Evolutionary conservation across 2,888 invertebrate genomes (phyloP).

Genomic region (Tetheella fluctuosa): DNA sequence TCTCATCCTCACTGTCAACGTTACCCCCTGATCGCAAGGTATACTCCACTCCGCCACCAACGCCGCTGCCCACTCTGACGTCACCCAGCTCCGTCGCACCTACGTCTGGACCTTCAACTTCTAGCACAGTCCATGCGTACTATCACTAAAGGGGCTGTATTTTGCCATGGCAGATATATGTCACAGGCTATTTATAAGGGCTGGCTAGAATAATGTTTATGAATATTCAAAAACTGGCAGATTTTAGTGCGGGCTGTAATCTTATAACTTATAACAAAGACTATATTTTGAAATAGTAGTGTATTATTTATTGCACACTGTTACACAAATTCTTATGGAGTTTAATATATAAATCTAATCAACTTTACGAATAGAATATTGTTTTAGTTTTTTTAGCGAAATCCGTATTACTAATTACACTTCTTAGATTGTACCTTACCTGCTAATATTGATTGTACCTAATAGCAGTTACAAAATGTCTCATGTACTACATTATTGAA

Average conservation of each 20-base stretch:
- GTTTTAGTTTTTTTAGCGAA: neutral
- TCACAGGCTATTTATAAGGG: neutral
- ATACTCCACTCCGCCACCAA: conserved; percentile 82
- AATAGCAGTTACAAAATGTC: neutral
- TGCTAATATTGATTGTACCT: neutral
- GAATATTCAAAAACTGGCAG: neutral
- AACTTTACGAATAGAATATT: neutral
- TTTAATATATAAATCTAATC: neutral
- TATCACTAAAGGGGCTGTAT: conserved; percentile 34
- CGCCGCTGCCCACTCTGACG: conserved; percentile 80
- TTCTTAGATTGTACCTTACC: neutral
- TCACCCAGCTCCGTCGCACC: conserved; percentile 66
- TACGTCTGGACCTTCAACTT: conserved; percentile 70
- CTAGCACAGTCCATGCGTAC: conserved; percentile 69
- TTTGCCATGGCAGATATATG: neutral
- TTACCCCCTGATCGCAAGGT: conserved; percentile 85
- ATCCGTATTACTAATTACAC: neutral
- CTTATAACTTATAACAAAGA: neutral
- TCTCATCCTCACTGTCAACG: conserved; percentile 68
- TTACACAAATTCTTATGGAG: neutral
- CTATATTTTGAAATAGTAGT: neutral
- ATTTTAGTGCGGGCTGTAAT: neutral
- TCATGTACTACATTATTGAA: neutral
- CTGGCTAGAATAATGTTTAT: neutral
- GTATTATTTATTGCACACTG: neutral